A percentile compares a stretch with the other conserved stretches of the same genome.
These are phyloP conservation scores for Probosciger aterrimus DNA, from an alignment of 2,113 vertebrate genomes.

Conservation along the genomic window DNA sequence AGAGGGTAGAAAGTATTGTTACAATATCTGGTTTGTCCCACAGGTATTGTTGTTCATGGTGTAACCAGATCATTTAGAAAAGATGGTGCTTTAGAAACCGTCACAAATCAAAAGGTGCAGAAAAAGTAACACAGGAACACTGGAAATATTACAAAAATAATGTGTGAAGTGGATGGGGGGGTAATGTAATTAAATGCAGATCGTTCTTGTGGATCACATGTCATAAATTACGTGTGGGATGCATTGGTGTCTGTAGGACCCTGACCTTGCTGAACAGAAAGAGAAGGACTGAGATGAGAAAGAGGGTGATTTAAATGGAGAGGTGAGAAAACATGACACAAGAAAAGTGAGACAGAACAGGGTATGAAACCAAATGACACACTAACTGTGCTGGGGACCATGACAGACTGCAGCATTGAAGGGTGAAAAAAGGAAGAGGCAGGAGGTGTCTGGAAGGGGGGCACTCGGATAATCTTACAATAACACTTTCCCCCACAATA, in stretches of 20 bases:
- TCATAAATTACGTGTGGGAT: not conserved
- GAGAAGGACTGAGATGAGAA: not conserved
- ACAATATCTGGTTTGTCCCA: not conserved
- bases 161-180: not conserved
- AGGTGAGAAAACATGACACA: not conserved
- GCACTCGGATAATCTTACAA: not conserved
- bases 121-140: not conserved
- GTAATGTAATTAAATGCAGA: not conserved
- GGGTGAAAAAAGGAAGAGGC: not conserved
- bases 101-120: not conserved
- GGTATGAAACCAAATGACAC: not conserved
- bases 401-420: not conserved
- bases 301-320: not conserved
- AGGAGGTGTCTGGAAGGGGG: not conserved
- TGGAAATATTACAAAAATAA: not conserved
- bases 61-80: not conserved
- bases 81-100: not conserved
- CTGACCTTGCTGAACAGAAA: not conserved
- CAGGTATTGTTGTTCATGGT: not conserved
- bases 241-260: not conserved
- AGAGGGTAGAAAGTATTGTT: not conserved
- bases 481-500: not conserved
- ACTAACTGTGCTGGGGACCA: not conserved
- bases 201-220: accelerated
- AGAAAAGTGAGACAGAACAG: not conserved